Evolutionary conservation across 2,797 vertebrate genomes (phyloP).

Genomic region (Helarctos malayanus): DNA sequence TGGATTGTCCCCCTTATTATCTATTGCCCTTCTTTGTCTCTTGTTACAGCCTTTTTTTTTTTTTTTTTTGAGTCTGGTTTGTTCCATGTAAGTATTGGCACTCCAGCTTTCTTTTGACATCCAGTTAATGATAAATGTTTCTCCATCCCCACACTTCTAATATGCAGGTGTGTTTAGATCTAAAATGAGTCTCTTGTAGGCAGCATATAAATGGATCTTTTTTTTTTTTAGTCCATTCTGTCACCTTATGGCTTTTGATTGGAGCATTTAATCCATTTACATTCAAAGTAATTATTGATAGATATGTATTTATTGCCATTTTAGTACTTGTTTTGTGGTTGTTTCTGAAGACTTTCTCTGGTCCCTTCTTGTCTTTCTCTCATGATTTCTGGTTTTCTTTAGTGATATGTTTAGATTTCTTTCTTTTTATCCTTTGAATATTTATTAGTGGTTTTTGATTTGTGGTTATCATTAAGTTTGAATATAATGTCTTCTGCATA

Average conservation of each 20-base stretch:
- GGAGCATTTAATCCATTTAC: background rate
- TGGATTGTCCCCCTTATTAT: background rate
- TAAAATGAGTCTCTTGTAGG: background rate
- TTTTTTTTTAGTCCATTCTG: background rate
- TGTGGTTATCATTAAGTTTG: background rate
- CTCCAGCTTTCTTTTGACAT: background rate
- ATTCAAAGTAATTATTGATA: background rate
- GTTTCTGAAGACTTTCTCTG: background rate
- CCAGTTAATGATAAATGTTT: background rate
- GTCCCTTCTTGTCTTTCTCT: background rate
- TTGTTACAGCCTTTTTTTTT: background rate
- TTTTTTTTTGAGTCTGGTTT: background rate
- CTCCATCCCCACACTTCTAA: background rate
- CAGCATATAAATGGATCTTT: background rate
- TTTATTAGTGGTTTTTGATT: background rate
- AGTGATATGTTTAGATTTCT: background rate
- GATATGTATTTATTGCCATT: background rate
- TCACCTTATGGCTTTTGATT: background rate
- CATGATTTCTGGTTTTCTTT: background rate
- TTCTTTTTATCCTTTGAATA: background rate
- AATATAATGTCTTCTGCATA: background rate
- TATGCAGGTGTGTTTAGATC: background rate
- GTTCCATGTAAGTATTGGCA: background rate
- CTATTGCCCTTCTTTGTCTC: background rate
- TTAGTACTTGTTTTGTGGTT: background rate